phyloP scores from a whole-genome alignment of 2,888 invertebrate species.

The Andrena bicolor region DNA sequence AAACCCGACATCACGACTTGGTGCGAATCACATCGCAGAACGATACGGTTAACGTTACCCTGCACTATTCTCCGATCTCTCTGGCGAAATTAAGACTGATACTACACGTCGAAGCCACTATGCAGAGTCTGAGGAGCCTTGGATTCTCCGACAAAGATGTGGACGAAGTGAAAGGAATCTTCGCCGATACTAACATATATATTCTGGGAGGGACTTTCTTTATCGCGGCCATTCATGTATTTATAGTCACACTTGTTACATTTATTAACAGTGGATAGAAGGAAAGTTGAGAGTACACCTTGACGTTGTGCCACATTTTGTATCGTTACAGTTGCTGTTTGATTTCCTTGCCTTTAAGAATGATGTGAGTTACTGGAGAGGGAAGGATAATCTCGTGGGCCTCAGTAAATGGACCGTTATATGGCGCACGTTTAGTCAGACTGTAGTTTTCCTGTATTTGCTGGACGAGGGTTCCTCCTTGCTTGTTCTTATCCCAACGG shows the following conservation, averaged over 20 bases:
- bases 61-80: constrained; percentile 91
- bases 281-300: not conserved
- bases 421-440: constrained; percentile 97
- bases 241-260: too few relatives aligned
- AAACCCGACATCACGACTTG: constrained; percentile 92
- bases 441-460: constrained; percentile 96
- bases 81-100: constrained; percentile 92
- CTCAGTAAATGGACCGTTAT: constrained; percentile 95
- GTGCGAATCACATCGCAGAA: constrained; percentile 88
- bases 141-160: constrained; percentile 97
- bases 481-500: constrained; percentile 94
- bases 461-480: constrained; percentile 96
- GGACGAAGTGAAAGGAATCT: constrained; percentile 98
- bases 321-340: constrained; percentile 91
- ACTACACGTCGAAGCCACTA: constrained; percentile 91
- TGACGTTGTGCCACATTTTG: not conserved
- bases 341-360: constrained; percentile 99
- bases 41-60: constrained; percentile 88
- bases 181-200: constrained; percentile 97
- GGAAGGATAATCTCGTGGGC: constrained; percentile 94
- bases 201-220: constrained; percentile 95
- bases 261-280: not conserved
- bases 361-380: constrained; percentile 97
- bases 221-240: constrained; percentile 95
- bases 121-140: constrained; percentile 89